Evolutionary conservation across 2,113 vertebrate species (phyloP), one percentile per base, ranked within the genome.

Genomic region (Gavia stellata): DNA sequence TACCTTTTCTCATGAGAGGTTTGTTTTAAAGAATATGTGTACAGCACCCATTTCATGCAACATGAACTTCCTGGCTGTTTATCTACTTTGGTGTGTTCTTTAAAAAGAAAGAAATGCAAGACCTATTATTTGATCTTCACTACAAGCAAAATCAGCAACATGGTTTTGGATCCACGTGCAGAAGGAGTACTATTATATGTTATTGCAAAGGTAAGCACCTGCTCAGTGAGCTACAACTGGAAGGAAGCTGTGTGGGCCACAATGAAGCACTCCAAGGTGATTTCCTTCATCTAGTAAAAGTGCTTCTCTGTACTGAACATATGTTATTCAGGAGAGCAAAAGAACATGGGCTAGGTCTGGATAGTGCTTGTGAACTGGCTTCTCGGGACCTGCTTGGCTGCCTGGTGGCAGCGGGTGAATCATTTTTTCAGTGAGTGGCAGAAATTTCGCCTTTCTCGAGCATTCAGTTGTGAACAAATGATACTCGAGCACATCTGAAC

Each of bases 1-100:
- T 65, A 5, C 0, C 0, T 34, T 80, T 92, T 85, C 26, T 68
- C 33, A 20, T 0, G 3, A 40, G 49, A 6, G 15, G 25, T 56
- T 86, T 81, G 12, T 88, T 91, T 82, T 87, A 52, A 74, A 63
- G 38, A 61, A 19, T 13, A 8, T 0, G 1, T 8, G 19, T 40
- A 14, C 44, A 49, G 26, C 14, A 40, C 13, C 6, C 5, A 10
- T 65, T 87, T 81, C 1, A 0, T 59, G 40, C 24, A 47, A 8
- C 0, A 0, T 44, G 36, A 47, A 10, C 61, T 65, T 68, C 29
- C 16, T 49, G n/a, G 18, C 28, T 61, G 19, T 81, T 78, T 50
- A 49, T 59, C 8, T 72, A 2, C 14, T 65, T 92, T 56, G 29
- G 19, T n/a, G 5, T 20, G 9, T 33, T 82, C 11, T 59, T 91